phyloP scores from a whole-genome alignment of 2,797 vertebrate species.

The Pelochelys cantorii region DNA sequence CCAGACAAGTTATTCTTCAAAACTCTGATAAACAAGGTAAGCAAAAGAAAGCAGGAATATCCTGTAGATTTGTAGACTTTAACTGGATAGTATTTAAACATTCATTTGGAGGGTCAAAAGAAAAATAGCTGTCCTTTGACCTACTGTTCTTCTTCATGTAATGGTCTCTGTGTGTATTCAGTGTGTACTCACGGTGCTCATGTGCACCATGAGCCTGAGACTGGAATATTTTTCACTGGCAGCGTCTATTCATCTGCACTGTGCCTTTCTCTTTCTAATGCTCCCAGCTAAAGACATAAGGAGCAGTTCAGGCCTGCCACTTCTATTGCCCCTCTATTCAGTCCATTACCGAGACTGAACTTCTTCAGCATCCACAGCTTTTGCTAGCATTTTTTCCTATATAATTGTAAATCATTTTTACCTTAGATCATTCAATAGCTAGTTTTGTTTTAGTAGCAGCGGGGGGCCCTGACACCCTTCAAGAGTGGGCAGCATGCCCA shows the following conservation, averaged over 20 bases:
- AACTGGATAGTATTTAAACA: neutral
- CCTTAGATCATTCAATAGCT: neutral
- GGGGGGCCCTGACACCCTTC: neutral
- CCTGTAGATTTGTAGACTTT: neutral
- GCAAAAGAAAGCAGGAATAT: neutral
- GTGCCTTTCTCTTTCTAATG: neutral
- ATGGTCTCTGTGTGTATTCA: neutral
- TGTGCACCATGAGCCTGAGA: neutral
- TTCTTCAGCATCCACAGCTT: neutral
- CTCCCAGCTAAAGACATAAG: neutral
- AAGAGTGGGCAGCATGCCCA: neutral
- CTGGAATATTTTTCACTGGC: neutral
- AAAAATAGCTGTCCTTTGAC: neutral
- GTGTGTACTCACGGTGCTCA: too few relatives aligned
- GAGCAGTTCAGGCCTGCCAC: neutral
- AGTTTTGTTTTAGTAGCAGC: neutral
- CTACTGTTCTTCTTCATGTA: neutral
- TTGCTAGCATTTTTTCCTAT: neutral
- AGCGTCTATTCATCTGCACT: neutral
- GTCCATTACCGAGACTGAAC: neutral
- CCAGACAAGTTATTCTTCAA: conserved; percentile 76
- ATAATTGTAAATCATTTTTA: neutral
- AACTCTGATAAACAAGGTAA: conserved; percentile 79
- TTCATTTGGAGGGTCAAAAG: neutral
- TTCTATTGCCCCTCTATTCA: neutral